Evolutionary conservation across 2,113 vertebrate species (phyloP).

Genomic region (Mystacornis crossleyi): DNA sequence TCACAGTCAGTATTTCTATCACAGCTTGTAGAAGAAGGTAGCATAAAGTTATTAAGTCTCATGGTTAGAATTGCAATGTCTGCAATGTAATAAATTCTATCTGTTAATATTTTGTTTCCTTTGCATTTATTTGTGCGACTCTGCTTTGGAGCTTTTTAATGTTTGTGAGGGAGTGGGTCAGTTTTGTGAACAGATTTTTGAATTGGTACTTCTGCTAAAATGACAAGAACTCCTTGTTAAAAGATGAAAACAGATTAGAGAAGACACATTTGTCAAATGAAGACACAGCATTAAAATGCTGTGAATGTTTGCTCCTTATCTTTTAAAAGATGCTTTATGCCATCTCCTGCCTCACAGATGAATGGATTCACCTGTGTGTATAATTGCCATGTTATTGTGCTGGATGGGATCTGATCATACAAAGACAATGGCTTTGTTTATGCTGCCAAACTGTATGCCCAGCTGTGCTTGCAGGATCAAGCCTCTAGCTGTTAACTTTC

Average conservation of each 20-base stretch:
- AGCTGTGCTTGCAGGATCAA: slow-evolving; percentile 31
- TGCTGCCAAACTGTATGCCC: slow-evolving; percentile 27
- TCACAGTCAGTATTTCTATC: not conserved
- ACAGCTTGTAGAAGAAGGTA: not conserved
- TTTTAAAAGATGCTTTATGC: slow-evolving; percentile 27
- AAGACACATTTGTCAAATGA: not conserved
- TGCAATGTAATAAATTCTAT: not conserved
- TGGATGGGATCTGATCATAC: slow-evolving; percentile 11
- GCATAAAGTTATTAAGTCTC: not conserved
- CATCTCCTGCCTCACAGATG: not conserved
- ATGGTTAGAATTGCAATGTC: not conserved
- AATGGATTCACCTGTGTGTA: slow-evolving; percentile 20
- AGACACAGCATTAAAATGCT: slow-evolving; percentile 34
- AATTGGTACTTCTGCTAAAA: not conserved
- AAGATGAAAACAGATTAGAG: slow-evolving; percentile 30
- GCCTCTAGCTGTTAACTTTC: slow-evolving; percentile 14
- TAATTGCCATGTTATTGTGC: slow-evolving; percentile 21
- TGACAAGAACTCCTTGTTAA: not conserved
- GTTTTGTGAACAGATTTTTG: not conserved
- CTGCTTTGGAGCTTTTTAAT: not conserved
- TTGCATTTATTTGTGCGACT: not conserved
- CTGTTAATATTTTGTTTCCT: not conserved
- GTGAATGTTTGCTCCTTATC: not conserved
- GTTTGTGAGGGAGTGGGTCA: not conserved
- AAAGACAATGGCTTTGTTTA: slow-evolving; percentile 45